Evolutionary conservation across 2,888 invertebrate genomes (phyloP), one percentile per base, ranked within the genome.

Genomic region (Leuctra nigra): DNA sequence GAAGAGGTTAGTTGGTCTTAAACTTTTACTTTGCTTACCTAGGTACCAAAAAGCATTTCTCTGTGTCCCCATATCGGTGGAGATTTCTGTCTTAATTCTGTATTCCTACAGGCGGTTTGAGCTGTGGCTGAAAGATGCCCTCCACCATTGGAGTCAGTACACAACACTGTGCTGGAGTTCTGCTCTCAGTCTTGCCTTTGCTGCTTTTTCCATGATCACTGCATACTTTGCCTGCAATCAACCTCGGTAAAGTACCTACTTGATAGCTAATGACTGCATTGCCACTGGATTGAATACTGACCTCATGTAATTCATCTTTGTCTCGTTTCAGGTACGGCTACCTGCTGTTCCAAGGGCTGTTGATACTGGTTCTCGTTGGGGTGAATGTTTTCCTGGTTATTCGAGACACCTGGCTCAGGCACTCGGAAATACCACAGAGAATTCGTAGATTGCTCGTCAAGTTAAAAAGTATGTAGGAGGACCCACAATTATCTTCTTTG

Each of bases 151-250:
- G 55, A 82, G 80, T 66, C 75, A 75, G 64, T 78, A 82, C 63
- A 83, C 84, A 44, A 81, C 82, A 6, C 72, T 86, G 57, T 82
- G 82, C 60, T 84, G 84, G 82, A 77, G 83, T 46, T 82, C 85
- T 25, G 75, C 80, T 54, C 65, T 76, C 6, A 76, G 80, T 11
- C 74, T 84, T 54, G 62, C 82, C 44, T 67, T 80, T 59, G 75
- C 77, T 54, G 75, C 77, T 9, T 63, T 79, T 47, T 73, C 79
- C 18, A 70, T 85, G 14, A 67, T 80, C 44, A 64, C 75, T 47
- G 72, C 75, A 1, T 77, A 72, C 59, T 66, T 62, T 44, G 57
- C 65, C 36, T 64, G 61, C 41, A 64, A 65, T 39, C 63, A 65
- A 53, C 61, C 62, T 61, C 65, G 65, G 67, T 60, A 54, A 13